These are phyloP conservation scores for Apus apus DNA, from an alignment of 2,113 vertebrate genomes.

Conservation along the genomic window DNA sequence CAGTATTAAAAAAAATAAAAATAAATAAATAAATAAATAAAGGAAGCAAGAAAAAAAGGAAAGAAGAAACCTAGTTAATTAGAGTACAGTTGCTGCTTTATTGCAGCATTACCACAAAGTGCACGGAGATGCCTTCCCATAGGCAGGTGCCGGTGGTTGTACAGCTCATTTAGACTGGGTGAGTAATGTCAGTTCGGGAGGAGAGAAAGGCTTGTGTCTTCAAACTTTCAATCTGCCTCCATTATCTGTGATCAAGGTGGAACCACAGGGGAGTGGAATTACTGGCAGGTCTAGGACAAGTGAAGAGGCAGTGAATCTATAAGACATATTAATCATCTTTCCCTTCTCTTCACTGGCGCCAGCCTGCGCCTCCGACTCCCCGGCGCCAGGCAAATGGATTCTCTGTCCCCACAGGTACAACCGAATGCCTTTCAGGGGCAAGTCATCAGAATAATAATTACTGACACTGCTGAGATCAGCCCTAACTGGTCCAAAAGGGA, in stretches of 20 bases:
- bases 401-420: slow-evolving; percentile 79
- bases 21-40: neutral
- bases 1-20: neutral
- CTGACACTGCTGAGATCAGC: slow-evolving; percentile 78
- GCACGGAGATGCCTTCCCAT: slow-evolving; percentile 72
- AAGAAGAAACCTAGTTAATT: slow-evolving; percentile 70
- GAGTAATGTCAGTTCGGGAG: slow-evolving; percentile 80
- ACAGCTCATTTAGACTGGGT: slow-evolving; percentile 79
- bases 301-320: slow-evolving; percentile 80
- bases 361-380: slow-evolving; percentile 78
- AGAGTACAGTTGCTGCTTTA: slow-evolving; percentile 76
- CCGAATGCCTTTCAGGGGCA: slow-evolving; percentile 77
- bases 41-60: neutral
- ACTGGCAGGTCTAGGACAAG: slow-evolving; percentile 79
- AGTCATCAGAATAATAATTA: slow-evolving; percentile 81
- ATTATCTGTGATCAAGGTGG: slow-evolving; percentile 82
- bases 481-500: slow-evolving; percentile 66
- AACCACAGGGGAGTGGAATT: slow-evolving; percentile 79
- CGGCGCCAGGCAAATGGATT: slow-evolving; percentile 80
- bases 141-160: slow-evolving; percentile 72
- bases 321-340: slow-evolving; percentile 84
- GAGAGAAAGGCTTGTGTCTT: slow-evolving; percentile 77
- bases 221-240: slow-evolving; percentile 82
- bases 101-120: slow-evolving; percentile 71
- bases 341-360: slow-evolving; percentile 82